phyloP scores from a whole-genome alignment of 1,140 invertebrate genomes.

The Penaeus japonicus region DNA sequence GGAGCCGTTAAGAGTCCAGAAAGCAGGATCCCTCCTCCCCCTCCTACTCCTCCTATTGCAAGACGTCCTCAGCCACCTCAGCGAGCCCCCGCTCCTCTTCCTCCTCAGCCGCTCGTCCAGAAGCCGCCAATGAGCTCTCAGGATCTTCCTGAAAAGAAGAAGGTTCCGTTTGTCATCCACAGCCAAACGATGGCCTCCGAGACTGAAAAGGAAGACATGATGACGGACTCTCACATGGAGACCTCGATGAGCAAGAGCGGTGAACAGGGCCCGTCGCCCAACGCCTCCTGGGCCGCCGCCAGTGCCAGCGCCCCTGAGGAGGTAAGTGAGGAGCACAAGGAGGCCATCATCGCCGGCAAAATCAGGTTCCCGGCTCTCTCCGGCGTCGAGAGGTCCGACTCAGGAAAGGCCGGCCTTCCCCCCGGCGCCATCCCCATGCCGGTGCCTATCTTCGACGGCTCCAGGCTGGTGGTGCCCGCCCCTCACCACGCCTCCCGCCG shows the following conservation, averaged over 20 bases:
- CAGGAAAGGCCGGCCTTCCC: background rate
- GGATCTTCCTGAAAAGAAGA: background rate
- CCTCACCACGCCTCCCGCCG: background rate
- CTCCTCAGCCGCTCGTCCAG: background rate
- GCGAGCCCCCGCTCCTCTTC: background rate
- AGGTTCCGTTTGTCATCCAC: too few relatives aligned
- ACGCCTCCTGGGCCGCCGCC: too few relatives aligned
- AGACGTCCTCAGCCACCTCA: too few relatives aligned
- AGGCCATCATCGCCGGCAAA: conserved; percentile 36
- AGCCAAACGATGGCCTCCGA: too few relatives aligned
- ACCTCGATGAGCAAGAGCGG: background rate
- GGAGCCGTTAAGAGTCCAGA: background rate
- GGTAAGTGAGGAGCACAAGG: conserved; percentile 30
- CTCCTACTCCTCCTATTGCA: background rate
- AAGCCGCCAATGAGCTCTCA: background rate
- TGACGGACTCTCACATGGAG: too few relatives aligned
- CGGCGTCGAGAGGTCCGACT: background rate
- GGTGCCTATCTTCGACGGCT: background rate
- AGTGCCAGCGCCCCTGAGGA: background rate
- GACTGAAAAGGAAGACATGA: too few relatives aligned
- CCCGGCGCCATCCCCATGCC: conserved; percentile 33
- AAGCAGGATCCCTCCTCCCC: background rate
- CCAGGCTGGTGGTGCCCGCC: background rate
- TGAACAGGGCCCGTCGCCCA: background rate
- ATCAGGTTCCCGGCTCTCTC: conserved; percentile 30